Percentiles rank a stretch among this genome's conserved stretches.
Conservation (phyloP, 2,113 vertebrate genomes). For the Eonycteris spelaea region DNA sequence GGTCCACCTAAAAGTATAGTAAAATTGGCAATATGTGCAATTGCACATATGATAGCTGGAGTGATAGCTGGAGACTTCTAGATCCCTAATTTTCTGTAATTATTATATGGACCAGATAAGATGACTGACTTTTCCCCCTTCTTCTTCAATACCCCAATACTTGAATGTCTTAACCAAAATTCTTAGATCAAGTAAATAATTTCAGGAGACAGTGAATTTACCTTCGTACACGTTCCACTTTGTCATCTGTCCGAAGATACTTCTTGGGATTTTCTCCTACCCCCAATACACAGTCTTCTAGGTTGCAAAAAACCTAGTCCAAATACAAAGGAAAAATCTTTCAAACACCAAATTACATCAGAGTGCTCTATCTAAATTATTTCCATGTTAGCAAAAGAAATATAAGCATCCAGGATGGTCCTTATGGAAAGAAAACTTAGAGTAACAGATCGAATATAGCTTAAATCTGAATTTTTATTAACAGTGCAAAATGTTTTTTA, state of each 20-base stretch:
- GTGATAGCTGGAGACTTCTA: neutral
- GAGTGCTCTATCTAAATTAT: neutral
- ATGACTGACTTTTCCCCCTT: neutral
- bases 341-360: neutral
- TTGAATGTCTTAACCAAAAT: neutral
- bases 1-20: neutral
- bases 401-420: neutral
- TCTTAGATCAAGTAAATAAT: neutral
- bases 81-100: neutral
- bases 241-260: constrained; percentile 81
- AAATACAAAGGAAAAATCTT: constrained; percentile 63
- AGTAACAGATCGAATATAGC: neutral
- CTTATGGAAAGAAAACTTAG: neutral
- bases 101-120: neutral
- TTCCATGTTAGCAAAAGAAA: neutral
- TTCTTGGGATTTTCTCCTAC: constrained; percentile 81
- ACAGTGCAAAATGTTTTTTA: neutral
- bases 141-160: neutral
- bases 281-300: constrained; percentile 81
- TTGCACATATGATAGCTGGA: neutral
- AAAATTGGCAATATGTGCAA: neutral
- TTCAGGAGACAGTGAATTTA: constrained; percentile 59
- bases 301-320: constrained; percentile 86
- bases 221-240: constrained; percentile 89
- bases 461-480: neutral